Evolutionary conservation across 2,888 invertebrate species (phyloP), one percentile per base, ranked within the genome.

Genomic region (Drosophila borborema): DNA sequence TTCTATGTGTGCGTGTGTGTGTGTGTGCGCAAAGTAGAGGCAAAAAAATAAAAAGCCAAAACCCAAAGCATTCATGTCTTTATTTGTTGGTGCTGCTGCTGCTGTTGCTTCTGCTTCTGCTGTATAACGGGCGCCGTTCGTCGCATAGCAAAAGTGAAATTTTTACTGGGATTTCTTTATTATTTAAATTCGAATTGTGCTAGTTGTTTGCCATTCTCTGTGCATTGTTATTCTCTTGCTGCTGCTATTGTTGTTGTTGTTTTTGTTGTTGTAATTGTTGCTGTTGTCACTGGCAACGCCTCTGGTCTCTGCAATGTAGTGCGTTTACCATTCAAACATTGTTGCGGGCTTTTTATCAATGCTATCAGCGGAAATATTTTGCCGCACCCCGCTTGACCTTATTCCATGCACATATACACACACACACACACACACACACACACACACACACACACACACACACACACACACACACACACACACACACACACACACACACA

Each of bases 311-410:
- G 38, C 23, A 38, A 18, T 40, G 48, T 61, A 49, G 31, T 64
- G 34, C 45, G 46, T 48, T 54, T 63, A 43, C 40, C 66, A 82
- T 77, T 80, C 77, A 74, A 81, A 45, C 61, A 72, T 71, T 66
- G 68, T 66, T 67, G 51, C 62, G 63, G 54, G 48, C 48, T 48
- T 58, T 77, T 75, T 79, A 80, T 80, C 76, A 80, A 76, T 64
- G 62, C 81, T 87, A 87, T 84, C 86, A 88, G 81, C 89, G 74
- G 78, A 86, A 88, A 80, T 67, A 82, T 86, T 86, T 82, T 80
- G 83, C 89, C 86, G 88, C 84, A 86, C 88, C 89, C 89, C 88
- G 86, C 84, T 78, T 83, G 86, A 83, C 89, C 83, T 86, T 80
- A 86, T 86, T 85, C 28, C 60, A 34, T 9, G 9, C 43, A 43